Conservation (phyloP, 2,888 invertebrate genomes). For the Andrena haemorrhoa region DNA sequence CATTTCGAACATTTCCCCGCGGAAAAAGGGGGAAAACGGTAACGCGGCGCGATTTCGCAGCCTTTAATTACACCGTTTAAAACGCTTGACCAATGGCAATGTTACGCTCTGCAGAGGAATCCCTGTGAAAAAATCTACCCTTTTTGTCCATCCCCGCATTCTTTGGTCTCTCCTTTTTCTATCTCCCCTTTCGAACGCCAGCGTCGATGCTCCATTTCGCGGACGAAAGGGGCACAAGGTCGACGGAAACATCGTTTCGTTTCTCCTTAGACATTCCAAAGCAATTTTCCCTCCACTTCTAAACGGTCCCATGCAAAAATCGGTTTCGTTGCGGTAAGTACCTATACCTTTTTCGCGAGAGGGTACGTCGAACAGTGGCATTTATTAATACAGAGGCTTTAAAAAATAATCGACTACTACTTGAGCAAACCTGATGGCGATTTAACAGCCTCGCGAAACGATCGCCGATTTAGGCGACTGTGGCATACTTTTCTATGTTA, state of each 20-base stretch:
- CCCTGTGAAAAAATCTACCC: neutral
- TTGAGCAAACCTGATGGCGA: neutral
- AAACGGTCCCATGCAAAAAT: neutral
- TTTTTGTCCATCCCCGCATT: slow-evolving; percentile 1
- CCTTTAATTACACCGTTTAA: slow-evolving; percentile 22
- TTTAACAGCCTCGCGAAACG: neutral
- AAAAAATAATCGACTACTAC: neutral
- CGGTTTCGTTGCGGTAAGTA: neutral
- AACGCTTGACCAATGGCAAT: slow-evolving; percentile 38
- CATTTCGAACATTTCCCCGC: slow-evolving; percentile 28
- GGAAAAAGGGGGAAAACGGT: neutral
- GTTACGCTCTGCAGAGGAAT: slow-evolving; percentile 7
- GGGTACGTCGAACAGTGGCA: neutral
- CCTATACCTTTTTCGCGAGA: neutral
- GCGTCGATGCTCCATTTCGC: neutral
- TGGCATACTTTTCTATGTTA: slow-evolving; percentile 11
- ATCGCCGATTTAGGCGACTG: neutral
- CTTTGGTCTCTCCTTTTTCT: neutral
- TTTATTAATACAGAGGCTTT: neutral
- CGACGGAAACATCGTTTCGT: neutral
- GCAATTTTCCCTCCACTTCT: neutral
- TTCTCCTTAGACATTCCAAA: neutral
- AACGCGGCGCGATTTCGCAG: slow-evolving; percentile 20
- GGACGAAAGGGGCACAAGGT: neutral
- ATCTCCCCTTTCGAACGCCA: neutral